Evolutionary conservation across 1,140 invertebrate genomes (phyloP), one percentile per base, ranked within the genome.

Genomic region (Anthonomus grandis): DNA sequence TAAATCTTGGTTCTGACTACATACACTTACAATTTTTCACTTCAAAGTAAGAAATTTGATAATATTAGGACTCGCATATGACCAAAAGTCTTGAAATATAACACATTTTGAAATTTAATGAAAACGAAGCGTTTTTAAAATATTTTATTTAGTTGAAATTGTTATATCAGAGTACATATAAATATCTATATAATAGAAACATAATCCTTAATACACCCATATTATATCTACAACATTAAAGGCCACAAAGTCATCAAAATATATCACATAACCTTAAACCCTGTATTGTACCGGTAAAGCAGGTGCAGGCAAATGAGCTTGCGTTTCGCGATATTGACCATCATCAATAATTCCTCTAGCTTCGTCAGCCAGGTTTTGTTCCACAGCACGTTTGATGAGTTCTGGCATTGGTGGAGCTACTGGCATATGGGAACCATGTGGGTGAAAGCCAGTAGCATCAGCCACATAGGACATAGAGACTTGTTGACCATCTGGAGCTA

Each of bases 391-490:
- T 13, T 76, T 50, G 63, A 82, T 82, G 9, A 24, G 61, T 15
- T 60, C 68, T 1, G 77, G 76, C 4, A 78, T 74, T 12, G 77
- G 76, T 19, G 77, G 78, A 18, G 78, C 72, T 6, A 74, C 77
- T 1, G 79, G 79, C 10, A 80, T 64, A 63, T 78, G 76, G 10
- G 63, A 25, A 12, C 76, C 76, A 27, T 75, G 62, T 8, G 79
- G 71, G 42, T 73, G 75, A 67, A 80, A 83, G 4, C 81, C 81
- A 22, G 77, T 74, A 38, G 78, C 76, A 50, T 82, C 81, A 3
- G 81, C 81, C 19, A 78, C 76, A 60, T 82, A 83, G 8, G 72
- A 74, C 41, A 82, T 72, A 4, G 72, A 71, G 45, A 81, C 75
- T 19, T 75, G 64, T 4, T 75, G 68, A 15, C 79, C 79, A 31